Base-by-base conservation (phyloP, 2,113 vertebrate species). In the Mesitornis unicolor region DNA sequence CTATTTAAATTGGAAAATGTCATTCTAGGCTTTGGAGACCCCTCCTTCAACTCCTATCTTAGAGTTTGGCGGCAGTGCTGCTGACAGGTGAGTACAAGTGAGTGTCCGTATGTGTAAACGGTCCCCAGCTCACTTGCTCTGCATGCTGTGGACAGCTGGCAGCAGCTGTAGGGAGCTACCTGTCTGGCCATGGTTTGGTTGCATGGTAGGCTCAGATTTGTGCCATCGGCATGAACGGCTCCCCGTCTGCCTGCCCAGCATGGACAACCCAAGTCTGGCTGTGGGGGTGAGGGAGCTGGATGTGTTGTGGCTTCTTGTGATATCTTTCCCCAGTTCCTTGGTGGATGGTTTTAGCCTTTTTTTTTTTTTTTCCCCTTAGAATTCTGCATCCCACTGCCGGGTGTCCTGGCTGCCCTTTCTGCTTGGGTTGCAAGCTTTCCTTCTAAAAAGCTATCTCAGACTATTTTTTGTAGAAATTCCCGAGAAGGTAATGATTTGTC, bases 51-150 rank as follows among this genome's bases (percentile, higher is more conserved):
- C 9, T 48, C 10, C 2, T 57, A 4, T 63, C 7, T 53, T 67
- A 16, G 5, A 5, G 3, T 82, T 74, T 86, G 31, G 10, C 24
- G 69, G 4, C 29, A 59, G 24, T 19, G 61, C 51, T 65, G 26
- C 33, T 28, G 26, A 31, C 7, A 38, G 56, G 22, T 28, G 51
- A 51, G 38, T 50, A 24, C 16, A 28, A 53, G 36, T 11, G 31
- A 42, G 29, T 45, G 45, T 22, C 40, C 4, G 0, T 7, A 2
- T 17, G 11, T 26, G 22, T 31, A 28, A 2, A 1, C 0, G 1
- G 5, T 60, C 22, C 51, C 9, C 36, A 56, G 45, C 36, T 65
- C 24, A 7, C 35, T 61, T 10, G 21, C 16, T 70, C 13, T 63
- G 60, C 28, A 7, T 25, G 21, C 77, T 65, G 33, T 40, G 56